Percentiles rank a stretch among this genome's conserved stretches.
Conservation (phyloP, 2,797 vertebrate genomes). For the Lagodon rhomboides region DNA sequence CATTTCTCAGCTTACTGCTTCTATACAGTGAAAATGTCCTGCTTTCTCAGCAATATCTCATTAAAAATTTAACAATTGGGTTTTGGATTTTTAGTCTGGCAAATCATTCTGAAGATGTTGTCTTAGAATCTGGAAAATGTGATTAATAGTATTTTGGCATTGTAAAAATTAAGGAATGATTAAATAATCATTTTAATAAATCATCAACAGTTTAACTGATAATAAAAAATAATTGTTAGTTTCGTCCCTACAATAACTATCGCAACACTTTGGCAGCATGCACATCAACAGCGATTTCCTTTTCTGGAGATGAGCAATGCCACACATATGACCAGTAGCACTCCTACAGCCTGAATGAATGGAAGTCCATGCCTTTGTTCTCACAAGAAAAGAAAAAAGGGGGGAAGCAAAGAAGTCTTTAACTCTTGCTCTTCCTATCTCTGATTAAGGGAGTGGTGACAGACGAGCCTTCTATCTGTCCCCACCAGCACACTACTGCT, state of each 20-base stretch:
- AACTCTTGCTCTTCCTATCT: constrained; percentile 40
- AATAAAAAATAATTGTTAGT: not conserved
- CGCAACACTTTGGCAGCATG: not conserved
- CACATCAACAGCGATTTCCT: not conserved
- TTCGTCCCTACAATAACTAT: not conserved
- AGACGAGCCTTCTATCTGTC: constrained; percentile 64
- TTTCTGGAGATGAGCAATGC: not conserved
- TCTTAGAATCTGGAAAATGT: not conserved
- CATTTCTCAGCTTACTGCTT: not conserved
- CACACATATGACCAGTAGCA: not conserved
- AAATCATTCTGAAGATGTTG: not conserved
- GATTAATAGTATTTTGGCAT: not conserved
- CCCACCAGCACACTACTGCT: constrained; percentile 56
- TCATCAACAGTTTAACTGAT: not conserved
- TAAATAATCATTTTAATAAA: not conserved
- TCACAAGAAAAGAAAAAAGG: not conserved
- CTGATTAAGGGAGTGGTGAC: constrained; percentile 70
- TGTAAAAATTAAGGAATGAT: not conserved
- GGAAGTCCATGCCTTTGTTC: not conserved
- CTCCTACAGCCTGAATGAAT: not conserved
- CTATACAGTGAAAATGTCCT: not conserved
- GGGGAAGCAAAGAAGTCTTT: not conserved
- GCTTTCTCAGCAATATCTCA: not conserved
- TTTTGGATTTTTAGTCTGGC: too few relatives aligned
- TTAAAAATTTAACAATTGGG: not conserved